Evolutionary conservation across 2,113 vertebrate genomes (phyloP), one percentile per base, ranked within the genome.

Genomic region (human): DNA sequence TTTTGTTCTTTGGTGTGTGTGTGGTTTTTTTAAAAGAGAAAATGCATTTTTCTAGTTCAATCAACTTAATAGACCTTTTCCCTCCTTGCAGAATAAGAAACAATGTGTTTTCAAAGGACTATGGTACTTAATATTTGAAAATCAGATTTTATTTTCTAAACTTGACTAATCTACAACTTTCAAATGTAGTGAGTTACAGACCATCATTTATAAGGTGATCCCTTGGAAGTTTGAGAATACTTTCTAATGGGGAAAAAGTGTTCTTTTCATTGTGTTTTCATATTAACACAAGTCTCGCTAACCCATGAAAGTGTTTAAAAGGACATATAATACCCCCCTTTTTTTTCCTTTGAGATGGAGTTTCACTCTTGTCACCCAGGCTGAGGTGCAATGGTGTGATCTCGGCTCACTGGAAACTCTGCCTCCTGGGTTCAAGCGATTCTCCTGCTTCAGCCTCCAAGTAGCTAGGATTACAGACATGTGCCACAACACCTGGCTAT

Each of bases 231-330:
- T 57, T 73, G 73, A 80, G 96, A 96, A 76, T 7, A 76, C 12
- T 55, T 96, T 92, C 68, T 83, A 87, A 93, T n/a, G 59, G 38
- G 5, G 16, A 1, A 70, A 40, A 48, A 85, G 90, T 18, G 17
- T 70, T 90, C 12, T 93, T 94, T 91, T 59, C 4, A 5, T 43
- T 94, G 52, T 18, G 64, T 68, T 97, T 96, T 92, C 52, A 92
- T 25, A 45, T 14, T 45, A 70, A 86, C 57, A 79, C 20, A 89
- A 64, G 12, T 75, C 70, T 84, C 20, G 38, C 84, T 96, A 81
- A 91, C 27, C 38, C 30, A n/a, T 45, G 14, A 48, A 48, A 59
- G 20, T 48, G 55, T 23, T 38, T 64, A 68, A 83, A 92, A 87
- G 8, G 68, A 89, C 43, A 66, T 64, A 13, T 64, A 64, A 64